Evolutionary conservation across 2,113 vertebrate species (phyloP).

Genomic region (Nothocercus nigrocapillus): DNA sequence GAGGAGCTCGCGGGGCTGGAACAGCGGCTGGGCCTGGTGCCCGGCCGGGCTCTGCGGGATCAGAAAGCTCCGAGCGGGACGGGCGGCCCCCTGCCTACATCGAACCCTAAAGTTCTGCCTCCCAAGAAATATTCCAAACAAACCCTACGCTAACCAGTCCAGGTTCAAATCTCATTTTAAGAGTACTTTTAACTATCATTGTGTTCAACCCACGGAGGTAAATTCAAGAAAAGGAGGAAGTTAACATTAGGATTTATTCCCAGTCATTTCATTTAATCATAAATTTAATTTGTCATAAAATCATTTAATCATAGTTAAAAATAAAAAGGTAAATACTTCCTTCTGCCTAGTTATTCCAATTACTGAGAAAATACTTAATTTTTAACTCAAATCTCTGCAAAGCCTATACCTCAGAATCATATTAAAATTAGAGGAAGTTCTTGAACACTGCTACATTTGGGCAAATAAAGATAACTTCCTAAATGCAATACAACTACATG

Average conservation of each 20-base stretch:
- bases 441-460: not conserved
- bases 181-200: not conserved
- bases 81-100: not conserved
- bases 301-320: not conserved
- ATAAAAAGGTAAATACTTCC: not conserved
- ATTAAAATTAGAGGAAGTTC: not conserved
- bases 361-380: not conserved
- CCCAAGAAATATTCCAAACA: not conserved
- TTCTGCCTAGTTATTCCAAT: not conserved
- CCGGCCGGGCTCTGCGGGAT: not conserved
- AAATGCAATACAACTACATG: not conserved
- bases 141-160: not conserved
- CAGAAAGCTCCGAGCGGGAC: not conserved
- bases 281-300: too few species aligned
- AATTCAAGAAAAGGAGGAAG: not conserved
- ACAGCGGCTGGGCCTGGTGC: not conserved
- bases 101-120: not conserved
- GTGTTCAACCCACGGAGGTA: not conserved
- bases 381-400: not conserved
- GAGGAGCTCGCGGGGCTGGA: not conserved
- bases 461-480: not conserved
- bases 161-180: not conserved
- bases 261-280: not conserved
- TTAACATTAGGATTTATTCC: not conserved
- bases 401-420: not conserved